Evolutionary conservation across 2,888 invertebrate species (phyloP).

Genomic region (Bugulina stolonifera): DNA sequence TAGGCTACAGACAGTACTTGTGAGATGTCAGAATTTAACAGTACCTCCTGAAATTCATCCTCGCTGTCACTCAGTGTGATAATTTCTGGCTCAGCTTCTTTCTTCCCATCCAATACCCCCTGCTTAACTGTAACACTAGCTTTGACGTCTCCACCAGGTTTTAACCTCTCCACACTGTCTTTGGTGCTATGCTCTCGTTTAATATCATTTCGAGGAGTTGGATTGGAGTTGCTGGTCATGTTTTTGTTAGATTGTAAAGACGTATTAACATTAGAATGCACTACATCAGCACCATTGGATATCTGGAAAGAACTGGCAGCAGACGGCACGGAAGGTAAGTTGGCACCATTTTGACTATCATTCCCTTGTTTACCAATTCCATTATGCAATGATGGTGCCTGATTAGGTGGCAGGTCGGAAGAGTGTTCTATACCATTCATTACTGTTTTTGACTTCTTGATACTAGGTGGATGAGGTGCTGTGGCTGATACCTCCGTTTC

Average conservation of each 20-base stretch:
- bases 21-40: background rate
- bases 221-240: no score
- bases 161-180: background rate
- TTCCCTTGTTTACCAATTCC: background rate
- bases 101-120: background rate
- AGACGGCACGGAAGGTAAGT: background rate
- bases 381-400: background rate
- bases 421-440: background rate
- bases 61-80: slow-evolving; percentile 19
- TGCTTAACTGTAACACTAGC: background rate
- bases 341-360: background rate
- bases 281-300: background rate
- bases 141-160: background rate
- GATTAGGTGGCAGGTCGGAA: background rate
- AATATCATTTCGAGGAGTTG: no score
- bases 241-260: no score
- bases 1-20: no score
- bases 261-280: no score
- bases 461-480: background rate
- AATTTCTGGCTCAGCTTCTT: slow-evolving; percentile 2
- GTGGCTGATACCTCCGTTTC: no score
- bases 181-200: no score
- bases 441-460: background rate
- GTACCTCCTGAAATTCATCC: slow-evolving; percentile 22
- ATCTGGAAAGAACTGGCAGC: background rate